A percentile compares a stretch with the other conserved stretches of the same genome.
phyloP scores from a whole-genome alignment of 2,797 vertebrate species.

The Dipus sagitta region DNA sequence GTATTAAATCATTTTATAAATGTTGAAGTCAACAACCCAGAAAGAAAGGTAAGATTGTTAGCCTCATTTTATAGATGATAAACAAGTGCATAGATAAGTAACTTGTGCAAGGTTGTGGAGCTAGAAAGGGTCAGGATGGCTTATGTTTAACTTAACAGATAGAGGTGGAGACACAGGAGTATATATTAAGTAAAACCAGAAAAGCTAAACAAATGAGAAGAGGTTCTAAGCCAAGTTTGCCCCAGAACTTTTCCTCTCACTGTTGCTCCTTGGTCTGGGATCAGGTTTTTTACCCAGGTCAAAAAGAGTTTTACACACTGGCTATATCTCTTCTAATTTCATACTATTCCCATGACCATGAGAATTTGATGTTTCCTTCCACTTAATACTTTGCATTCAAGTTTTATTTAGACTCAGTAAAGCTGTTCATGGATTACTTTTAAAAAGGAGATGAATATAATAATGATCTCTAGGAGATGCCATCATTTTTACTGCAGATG shows the following conservation, averaged over 20 bases:
- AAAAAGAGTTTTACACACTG: neutral
- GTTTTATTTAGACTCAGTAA: neutral
- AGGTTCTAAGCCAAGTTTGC: slow-evolving; percentile 89
- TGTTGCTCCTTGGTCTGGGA: neutral
- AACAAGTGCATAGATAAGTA: neutral
- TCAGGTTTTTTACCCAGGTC: neutral
- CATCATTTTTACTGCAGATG: neutral
- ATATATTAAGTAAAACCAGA: slow-evolving; percentile 88
- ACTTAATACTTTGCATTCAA: neutral
- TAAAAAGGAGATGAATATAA: neutral
- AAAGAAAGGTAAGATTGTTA: neutral
- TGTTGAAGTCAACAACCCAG: neutral
- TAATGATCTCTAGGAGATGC: neutral
- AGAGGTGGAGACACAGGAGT: slow-evolving; percentile 90
- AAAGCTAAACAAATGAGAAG: slow-evolving; percentile 90
- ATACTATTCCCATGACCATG: neutral
- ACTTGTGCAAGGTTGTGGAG: neutral
- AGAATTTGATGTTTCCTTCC: neutral
- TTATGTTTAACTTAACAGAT: slow-evolving; percentile 87
- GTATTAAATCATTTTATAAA: neutral
- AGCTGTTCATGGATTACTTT: neutral
- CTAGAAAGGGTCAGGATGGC: neutral
- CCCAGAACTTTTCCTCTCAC: slow-evolving; percentile 83
- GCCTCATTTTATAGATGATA: neutral
- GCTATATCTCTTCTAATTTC: neutral